Conservation (phyloP, 1,140 invertebrate species). For the Drosophila sucinea region DNA sequence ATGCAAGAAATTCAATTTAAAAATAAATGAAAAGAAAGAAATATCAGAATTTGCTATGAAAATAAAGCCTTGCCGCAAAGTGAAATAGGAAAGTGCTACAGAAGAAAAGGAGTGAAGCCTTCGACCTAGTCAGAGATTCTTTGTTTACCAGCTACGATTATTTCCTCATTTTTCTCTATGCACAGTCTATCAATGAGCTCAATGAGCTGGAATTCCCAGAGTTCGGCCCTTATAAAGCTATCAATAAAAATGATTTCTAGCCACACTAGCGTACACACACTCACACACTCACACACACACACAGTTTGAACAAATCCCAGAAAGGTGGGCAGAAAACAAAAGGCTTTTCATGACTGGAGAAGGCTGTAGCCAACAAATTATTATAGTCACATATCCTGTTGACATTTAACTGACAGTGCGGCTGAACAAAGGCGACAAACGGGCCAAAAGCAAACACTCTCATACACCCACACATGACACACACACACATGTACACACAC, state of each 20-base stretch:
- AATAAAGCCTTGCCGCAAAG: no score
- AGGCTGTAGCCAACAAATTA: slow-evolving; percentile 60
- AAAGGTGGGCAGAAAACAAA: slow-evolving; percentile 11
- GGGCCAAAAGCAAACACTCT: slow-evolving; percentile 16
- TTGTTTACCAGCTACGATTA: not conserved
- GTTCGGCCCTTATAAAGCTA: slow-evolving; percentile 10
- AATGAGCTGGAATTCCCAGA: slow-evolving; percentile 10
- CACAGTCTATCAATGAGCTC: slow-evolving; percentile 5
- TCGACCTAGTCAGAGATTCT: no score
- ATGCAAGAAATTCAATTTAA: not conserved
- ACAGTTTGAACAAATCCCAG: not conserved
- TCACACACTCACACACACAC: not conserved
- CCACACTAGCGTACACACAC: not conserved
- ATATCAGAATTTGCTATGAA: not conserved
- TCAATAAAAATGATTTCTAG: slow-evolving; percentile 22
- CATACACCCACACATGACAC: not conserved
- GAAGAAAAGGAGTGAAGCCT: no score
- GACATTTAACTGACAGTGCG: slow-evolving; percentile 68
- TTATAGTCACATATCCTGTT: slow-evolving; percentile 68
- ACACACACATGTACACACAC: not conserved
- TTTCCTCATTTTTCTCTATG: not conserved
- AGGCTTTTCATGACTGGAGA: slow-evolving; percentile 4
- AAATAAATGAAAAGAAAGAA: not conserved
- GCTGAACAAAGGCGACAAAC: slow-evolving; percentile 57
- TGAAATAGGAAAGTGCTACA: no score